These are phyloP conservation scores for Aphaenogaster ashmeadi DNA, from an alignment of 1,140 invertebrate species.

Conservation along the genomic window DNA sequence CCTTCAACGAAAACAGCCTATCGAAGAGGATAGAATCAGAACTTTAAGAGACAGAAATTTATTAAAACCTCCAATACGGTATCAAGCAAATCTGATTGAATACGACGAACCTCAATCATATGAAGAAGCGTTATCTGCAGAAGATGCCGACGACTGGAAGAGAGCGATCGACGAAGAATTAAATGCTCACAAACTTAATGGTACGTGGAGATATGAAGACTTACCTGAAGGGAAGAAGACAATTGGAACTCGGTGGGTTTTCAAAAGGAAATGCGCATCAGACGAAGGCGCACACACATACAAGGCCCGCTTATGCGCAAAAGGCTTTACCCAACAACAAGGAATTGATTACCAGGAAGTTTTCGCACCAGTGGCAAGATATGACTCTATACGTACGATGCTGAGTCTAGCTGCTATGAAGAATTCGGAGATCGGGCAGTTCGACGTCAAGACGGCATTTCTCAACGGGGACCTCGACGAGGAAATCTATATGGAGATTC, in stretches of 20 bases:
- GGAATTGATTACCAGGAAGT: not conserved
- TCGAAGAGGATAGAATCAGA: too few relatives aligned
- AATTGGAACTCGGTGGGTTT: conserved; percentile 10
- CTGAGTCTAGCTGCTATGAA: not conserved
- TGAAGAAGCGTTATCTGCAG: too few relatives aligned
- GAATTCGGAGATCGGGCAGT: not conserved
- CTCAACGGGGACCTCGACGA: not conserved
- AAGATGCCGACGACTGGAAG: too few relatives aligned
- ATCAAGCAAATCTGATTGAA: too few relatives aligned
- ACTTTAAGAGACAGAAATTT: too few relatives aligned
- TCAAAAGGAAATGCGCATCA: not conserved
- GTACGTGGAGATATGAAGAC: too few relatives aligned
- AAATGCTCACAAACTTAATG: too few relatives aligned
- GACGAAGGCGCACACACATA: too few relatives aligned
- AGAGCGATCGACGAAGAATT: too few relatives aligned
- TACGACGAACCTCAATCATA: too few relatives aligned
- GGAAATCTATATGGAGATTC: conserved; percentile 19
- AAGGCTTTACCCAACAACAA: not conserved
- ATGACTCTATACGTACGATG: not conserved
- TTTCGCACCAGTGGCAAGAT: not conserved
- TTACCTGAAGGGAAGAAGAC: conserved; percentile 5
- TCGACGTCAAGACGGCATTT: not conserved
- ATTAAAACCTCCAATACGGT: too few relatives aligned
- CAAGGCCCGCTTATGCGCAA: not conserved
- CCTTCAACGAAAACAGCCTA: too few relatives aligned